phyloP scores from a whole-genome alignment of 2,113 vertebrate genomes.

The Terrapene triunguis region DNA sequence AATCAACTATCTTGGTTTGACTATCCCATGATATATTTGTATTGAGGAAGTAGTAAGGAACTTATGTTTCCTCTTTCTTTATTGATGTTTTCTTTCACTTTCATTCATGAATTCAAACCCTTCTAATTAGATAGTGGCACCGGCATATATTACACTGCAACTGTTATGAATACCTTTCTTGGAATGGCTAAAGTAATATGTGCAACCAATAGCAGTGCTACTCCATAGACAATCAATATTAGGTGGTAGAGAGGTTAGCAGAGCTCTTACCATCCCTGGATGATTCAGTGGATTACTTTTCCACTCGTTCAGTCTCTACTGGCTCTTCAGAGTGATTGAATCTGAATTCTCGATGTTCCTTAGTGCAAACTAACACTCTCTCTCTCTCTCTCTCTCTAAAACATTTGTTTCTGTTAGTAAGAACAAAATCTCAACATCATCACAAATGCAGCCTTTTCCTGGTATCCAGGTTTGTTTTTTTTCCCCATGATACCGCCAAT shows the following conservation, averaged over 20 bases:
- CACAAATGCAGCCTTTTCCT: not conserved
- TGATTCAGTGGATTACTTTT: constrained; percentile 35
- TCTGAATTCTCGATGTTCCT: not conserved
- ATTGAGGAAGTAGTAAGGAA: constrained; percentile 43
- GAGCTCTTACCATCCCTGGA: not conserved
- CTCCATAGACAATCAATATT: not conserved
- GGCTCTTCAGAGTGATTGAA: constrained; percentile 5
- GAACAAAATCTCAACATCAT: not conserved
- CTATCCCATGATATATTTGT: not conserved
- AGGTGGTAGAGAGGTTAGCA: not conserved
- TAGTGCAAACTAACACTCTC: not conserved
- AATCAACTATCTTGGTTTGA: not conserved
- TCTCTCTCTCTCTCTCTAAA: not conserved
- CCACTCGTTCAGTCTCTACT: not conserved
- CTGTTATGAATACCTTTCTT: constrained; percentile 31
- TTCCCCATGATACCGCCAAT: not conserved
- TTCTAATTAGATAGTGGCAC: not conserved
- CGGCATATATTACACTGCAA: not conserved
- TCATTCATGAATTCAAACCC: constrained; percentile 45
- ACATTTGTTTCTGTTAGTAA: not conserved
- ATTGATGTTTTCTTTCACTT: constrained; percentile 48
- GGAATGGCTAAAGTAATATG: constrained; percentile 23
- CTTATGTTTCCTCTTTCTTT: constrained; percentile 48
- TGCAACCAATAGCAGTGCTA: constrained; percentile 34
- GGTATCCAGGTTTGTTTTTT: not conserved